Base-by-base conservation (phyloP, 2,888 invertebrate genomes). In the Yponomeuta plumbellus region DNA sequence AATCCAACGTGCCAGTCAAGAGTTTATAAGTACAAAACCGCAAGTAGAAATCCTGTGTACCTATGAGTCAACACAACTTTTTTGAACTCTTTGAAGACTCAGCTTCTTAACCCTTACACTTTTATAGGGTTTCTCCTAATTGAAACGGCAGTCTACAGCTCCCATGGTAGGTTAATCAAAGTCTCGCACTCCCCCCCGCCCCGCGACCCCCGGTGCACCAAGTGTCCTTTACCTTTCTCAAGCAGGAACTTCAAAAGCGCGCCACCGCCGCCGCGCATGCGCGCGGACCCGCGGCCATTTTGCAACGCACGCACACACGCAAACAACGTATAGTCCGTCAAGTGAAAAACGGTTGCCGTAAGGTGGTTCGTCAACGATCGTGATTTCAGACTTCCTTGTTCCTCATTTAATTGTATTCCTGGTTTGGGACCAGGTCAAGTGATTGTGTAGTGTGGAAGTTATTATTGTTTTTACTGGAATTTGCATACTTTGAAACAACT, bases 221-320 rank as follows among this genome's bases (percentile, higher is more conserved):
- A 85, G 81, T 81, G 80, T 83, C 85, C 86, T 88, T 85, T 86
- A 86, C 85, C 85, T 85, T 85, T 76, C 85, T 77, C 84, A 85
- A 86, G 83, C 44, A 78, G 79, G 34, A 85, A 86, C 85, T 88
- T 86, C 82, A 86, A 87, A 87, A 85, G 80, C 85, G 80, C 83
- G 79, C 84, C 80, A 74, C 75, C 71, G 8, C 75, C 75, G 73
- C 64, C 66, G 72, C 87, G 88, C 88, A 85, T 83, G 89, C 89
- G 88, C 77, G 64, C 59, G 62, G 63, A 59, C 39, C 59, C 68
- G 83, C 89, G 82, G 89, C 89, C 89, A 89, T 89, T 88, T 88
- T 86, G 76, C 74, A 78, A 77, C 8, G 78, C 34, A 67, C 83
- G 59, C 79, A 83, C 80, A 85, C 84, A 77, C 69, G 69, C 67